Conservation (phyloP, 2,113 vertebrate species). For the Daboia siamensis region DNA sequence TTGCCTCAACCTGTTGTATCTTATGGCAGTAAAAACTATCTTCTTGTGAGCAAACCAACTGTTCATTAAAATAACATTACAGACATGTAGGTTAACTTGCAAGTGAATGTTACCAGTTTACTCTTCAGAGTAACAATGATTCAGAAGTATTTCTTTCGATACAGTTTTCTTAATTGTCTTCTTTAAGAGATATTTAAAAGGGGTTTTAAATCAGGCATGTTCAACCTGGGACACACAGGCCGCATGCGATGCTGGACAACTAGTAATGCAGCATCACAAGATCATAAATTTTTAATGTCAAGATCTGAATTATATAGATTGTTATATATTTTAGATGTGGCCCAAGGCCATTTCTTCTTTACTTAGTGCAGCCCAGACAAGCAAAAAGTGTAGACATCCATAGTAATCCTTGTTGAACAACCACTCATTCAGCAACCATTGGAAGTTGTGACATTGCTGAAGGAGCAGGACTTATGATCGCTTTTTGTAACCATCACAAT, state of each 20-base stretch:
- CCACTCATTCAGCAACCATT: neutral
- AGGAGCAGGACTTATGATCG: neutral
- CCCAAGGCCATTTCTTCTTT: neutral
- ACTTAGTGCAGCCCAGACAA: neutral
- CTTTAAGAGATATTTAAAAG: neutral
- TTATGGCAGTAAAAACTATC: neutral
- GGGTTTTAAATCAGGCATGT: neutral
- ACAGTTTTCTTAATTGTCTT: neutral
- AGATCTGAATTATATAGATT: neutral
- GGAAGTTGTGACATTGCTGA: neutral
- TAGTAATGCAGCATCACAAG: neutral
- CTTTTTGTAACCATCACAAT: neutral
- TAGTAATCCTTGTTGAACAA: neutral
- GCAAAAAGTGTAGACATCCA: neutral
- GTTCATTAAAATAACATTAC: neutral
- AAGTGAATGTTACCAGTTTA: neutral
- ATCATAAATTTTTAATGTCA: neutral
- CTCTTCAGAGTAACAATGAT: neutral
- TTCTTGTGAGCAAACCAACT: neutral
- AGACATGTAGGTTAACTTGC: neutral
- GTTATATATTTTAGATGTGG: neutral
- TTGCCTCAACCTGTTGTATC: neutral
- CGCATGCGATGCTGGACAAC: fast-evolving
- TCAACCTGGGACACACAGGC: neutral
- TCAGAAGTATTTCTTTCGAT: neutral